These are phyloP conservation scores for Synanthedon andrenaeformis DNA, from an alignment of 2,888 invertebrate species.

Conservation along the genomic window DNA sequence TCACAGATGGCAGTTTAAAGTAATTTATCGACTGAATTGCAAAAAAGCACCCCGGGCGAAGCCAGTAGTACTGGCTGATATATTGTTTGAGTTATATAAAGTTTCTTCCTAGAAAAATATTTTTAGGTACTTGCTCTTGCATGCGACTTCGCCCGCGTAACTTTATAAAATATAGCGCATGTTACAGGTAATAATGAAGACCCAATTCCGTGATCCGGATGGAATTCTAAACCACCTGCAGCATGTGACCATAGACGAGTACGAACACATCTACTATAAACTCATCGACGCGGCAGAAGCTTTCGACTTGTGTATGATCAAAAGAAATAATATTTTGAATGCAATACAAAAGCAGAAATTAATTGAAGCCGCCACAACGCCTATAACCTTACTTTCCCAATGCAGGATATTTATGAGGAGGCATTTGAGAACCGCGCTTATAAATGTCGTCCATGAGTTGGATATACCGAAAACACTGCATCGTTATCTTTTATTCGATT, in stretches of 20 bases:
- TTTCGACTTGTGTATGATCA: conserved; percentile 84
- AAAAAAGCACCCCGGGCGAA: too few relatives aligned
- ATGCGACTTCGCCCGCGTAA: too few relatives aligned
- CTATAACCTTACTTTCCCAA: conserved; percentile 76
- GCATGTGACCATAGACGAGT: conserved; percentile 64
- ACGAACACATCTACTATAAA: conserved; percentile 72
- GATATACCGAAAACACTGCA: conserved; percentile 76
- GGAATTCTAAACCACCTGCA: conserved; percentile 85
- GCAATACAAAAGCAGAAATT: conserved; percentile 75
- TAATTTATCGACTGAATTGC: too few relatives aligned
- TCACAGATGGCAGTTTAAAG: too few relatives aligned
- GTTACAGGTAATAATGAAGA: conserved; percentile 85
- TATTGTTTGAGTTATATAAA: too few relatives aligned
- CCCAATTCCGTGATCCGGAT: conserved; percentile 85
- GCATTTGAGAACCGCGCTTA: conserved; percentile 68
- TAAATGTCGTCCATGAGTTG: conserved; percentile 67
- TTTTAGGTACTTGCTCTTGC: too few relatives aligned
- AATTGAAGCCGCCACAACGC: conserved; percentile 75
- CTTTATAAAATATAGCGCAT: too few relatives aligned
- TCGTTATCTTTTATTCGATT: conserved; percentile 78
- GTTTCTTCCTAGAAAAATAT: too few relatives aligned
- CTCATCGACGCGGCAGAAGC: conserved; percentile 81
- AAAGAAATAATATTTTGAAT: conserved; percentile 75
- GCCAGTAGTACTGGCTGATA: too few relatives aligned
- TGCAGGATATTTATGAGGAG: conserved; percentile 71